A percentile compares a stretch with the other conserved stretches of the same genome.
Evolutionary conservation across 1,140 invertebrate genomes (phyloP).

Genomic region (Lepidurus couesii): DNA sequence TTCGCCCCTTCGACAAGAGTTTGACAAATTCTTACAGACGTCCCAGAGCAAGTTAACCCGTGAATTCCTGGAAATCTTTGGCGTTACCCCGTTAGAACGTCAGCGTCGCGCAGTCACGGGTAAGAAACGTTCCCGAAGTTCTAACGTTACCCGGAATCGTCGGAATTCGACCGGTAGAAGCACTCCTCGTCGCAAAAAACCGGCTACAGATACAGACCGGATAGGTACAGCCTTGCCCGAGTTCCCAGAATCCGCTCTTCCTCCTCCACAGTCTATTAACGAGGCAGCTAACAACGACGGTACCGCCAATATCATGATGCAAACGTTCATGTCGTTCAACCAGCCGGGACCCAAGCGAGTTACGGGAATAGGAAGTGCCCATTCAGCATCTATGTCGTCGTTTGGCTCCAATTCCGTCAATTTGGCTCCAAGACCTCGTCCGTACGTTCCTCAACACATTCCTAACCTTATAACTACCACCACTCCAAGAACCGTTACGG

Average conservation of each 20-base stretch:
- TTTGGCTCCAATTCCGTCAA: too few relatives aligned
- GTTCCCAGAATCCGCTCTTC: too few relatives aligned
- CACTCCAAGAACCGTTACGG: too few relatives aligned
- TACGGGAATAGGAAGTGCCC: neutral
- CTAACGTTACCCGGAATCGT: too few relatives aligned
- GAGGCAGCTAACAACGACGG: neutral
- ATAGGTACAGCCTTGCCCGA: too few relatives aligned
- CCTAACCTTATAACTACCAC: too few relatives aligned
- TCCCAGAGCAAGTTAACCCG: neutral
- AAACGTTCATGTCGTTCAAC: neutral
- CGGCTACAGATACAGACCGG: too few relatives aligned
- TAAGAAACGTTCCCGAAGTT: too few relatives aligned
- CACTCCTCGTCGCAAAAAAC: too few relatives aligned
- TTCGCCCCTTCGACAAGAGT: neutral
- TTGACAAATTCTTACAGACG: neutral
- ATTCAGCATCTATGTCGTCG: neutral
- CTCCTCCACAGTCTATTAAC: neutral
- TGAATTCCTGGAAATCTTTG: neutral
- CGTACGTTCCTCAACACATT: too few relatives aligned
- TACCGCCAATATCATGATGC: neutral
- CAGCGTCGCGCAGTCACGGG: neutral
- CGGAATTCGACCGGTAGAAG: too few relatives aligned
- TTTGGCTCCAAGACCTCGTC: too few relatives aligned
- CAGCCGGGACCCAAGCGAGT: neutral
- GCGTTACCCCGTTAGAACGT: neutral